Conservation (phyloP, 2,113 vertebrate species). For the Podiceps cristatus region DNA sequence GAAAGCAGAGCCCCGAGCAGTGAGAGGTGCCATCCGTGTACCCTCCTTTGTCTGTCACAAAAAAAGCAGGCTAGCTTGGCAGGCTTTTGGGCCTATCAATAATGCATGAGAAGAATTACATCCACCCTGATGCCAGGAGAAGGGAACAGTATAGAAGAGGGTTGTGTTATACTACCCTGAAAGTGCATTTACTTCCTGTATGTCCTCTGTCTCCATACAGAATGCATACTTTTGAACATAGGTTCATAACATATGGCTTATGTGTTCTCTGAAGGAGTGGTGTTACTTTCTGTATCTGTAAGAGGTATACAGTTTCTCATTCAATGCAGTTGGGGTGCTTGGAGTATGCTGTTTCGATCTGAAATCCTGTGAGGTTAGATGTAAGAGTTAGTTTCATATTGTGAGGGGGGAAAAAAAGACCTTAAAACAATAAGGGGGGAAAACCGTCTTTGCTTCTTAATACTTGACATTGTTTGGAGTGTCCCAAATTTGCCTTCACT, state of each 20-base stretch:
- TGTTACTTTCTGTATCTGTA: background rate
- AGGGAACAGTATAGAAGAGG: conserved; percentile 15
- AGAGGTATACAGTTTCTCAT: background rate
- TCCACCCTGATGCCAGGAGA: conserved; percentile 74
- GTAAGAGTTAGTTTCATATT: background rate
- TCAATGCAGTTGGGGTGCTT: background rate
- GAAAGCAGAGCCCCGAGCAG: conserved; percentile 74
- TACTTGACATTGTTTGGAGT: background rate
- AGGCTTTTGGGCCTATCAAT: conserved; percentile 82
- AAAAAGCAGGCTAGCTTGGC: conserved; percentile 74
- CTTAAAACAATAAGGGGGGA: background rate
- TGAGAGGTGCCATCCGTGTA: conserved; percentile 74
- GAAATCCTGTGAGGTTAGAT: background rate
- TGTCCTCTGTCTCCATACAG: background rate
- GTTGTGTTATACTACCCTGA: conserved; percentile 31
- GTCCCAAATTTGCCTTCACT: background rate
- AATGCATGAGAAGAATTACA: conserved; percentile 79
- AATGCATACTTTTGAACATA: background rate
- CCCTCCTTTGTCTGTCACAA: conserved; percentile 75
- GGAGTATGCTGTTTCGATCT: background rate
- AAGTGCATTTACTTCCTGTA: background rate
- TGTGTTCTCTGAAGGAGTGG: background rate
- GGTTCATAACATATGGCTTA: background rate
- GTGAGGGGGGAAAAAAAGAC: background rate
- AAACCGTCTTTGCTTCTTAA: background rate